Evolutionary conservation across 1,140 invertebrate genomes (phyloP).

Genomic region (Sycophila sp.): DNA sequence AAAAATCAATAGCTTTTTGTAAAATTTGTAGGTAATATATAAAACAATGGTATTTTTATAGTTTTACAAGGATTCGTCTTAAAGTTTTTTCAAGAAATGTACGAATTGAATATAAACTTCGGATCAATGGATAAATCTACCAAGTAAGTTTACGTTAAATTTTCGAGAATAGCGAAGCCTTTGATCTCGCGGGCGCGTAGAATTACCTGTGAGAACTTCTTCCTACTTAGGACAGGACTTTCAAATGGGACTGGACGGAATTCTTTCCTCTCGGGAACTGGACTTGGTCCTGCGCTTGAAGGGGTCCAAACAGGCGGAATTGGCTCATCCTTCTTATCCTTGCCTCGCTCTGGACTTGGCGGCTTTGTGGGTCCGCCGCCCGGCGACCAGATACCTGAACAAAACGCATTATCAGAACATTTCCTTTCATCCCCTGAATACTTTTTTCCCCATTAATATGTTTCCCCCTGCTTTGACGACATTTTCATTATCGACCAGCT

Average conservation of each 20-base stretch:
- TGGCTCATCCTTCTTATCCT: conserved; percentile 63
- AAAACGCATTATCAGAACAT: conserved; percentile 23
- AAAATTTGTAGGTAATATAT: too few relatives aligned
- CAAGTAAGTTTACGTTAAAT: too few relatives aligned
- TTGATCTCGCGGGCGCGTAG: too few relatives aligned
- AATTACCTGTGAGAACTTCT: conserved; percentile 46
- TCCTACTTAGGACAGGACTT: conserved; percentile 72
- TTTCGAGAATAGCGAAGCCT: too few relatives aligned
- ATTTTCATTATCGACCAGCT: not conserved
- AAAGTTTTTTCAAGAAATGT: too few relatives aligned
- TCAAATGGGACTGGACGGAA: conserved; percentile 83
- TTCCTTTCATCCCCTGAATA: too few relatives aligned
- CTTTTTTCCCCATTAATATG: too few relatives aligned
- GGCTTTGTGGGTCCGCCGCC: conserved; percentile 59
- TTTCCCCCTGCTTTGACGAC: too few relatives aligned
- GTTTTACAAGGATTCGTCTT: too few relatives aligned
- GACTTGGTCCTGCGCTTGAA: conserved; percentile 73
- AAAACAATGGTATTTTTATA: too few relatives aligned
- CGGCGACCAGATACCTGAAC: conserved; percentile 66
- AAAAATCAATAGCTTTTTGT: not conserved
- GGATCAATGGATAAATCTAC: too few relatives aligned
- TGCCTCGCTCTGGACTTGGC: conserved; percentile 57
- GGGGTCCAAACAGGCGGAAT: conserved; percentile 80
- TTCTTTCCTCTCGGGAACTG: conserved; percentile 72
- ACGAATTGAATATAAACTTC: too few relatives aligned